Conservation (phyloP, 2,113 vertebrate species). For the Sakesphorus luctuosus region DNA sequence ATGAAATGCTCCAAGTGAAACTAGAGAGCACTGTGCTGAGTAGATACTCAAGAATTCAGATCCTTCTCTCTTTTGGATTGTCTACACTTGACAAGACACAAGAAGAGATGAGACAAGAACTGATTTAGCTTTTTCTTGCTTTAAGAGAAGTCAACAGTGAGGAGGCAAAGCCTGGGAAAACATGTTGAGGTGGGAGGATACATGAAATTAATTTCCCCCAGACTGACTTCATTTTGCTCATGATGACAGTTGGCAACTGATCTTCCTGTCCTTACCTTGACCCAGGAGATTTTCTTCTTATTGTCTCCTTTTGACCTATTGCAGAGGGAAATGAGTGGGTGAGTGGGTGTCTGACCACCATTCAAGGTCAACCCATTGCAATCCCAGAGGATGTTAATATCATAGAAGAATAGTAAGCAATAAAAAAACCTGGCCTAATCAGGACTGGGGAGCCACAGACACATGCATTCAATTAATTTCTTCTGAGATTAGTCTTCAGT, state of each 20-base stretch:
- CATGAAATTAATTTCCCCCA: background rate
- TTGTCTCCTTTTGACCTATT: background rate
- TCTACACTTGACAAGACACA: background rate
- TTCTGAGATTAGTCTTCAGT: background rate
- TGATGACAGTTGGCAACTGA: background rate
- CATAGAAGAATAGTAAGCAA: background rate
- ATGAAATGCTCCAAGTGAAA: background rate
- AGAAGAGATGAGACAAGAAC: background rate
- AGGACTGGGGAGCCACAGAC: background rate
- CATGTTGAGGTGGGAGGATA: accelerated
- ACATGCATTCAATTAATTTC: background rate
- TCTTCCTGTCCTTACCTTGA: background rate
- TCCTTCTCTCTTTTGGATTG: background rate
- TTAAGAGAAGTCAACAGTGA: background rate
- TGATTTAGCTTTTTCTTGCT: background rate
- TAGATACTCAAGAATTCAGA: background rate
- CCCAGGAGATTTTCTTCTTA: background rate
- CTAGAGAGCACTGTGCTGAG: background rate
- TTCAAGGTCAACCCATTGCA: background rate
- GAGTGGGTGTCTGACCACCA: background rate
- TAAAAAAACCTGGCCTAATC: background rate
- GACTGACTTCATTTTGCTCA: background rate
- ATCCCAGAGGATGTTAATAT: background rate
- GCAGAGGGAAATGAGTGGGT: background rate
- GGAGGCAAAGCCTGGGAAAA: background rate